Conservation (phyloP, 2,113 vertebrate species). For the Mugil cephalus region DNA sequence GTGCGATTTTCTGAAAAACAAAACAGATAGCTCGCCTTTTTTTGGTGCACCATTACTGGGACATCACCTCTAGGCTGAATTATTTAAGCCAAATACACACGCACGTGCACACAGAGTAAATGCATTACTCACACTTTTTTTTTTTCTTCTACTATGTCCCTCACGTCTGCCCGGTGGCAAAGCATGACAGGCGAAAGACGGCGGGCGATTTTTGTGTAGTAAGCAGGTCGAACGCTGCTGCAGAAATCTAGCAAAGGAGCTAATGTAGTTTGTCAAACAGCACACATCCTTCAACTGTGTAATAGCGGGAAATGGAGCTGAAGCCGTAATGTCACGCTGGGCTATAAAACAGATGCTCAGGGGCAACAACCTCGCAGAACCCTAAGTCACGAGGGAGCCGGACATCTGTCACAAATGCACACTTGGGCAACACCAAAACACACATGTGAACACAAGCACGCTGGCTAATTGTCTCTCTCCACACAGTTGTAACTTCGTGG, state of each 20-base stretch:
- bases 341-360: slow-evolving; percentile 55
- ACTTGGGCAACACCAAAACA: slow-evolving; percentile 27
- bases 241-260: slow-evolving; percentile 13
- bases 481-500: slow-evolving; percentile 66
- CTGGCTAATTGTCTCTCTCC: slow-evolving; percentile 60
- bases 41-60: slow-evolving; percentile 46
- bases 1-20: slow-evolving; percentile 42
- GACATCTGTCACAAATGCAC: slow-evolving; percentile 54
- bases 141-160: slow-evolving; percentile 1
- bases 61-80: slow-evolving; percentile 58
- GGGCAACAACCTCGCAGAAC: slow-evolving; percentile 46
- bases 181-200: slow-evolving; percentile 10
- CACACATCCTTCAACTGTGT: slow-evolving; percentile 44
- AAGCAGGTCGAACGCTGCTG: slow-evolving; percentile 21
- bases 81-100: slow-evolving; percentile 54
- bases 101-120: slow-evolving; percentile 27
- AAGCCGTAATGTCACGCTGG: slow-evolving; percentile 45
- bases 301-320: slow-evolving; percentile 58
- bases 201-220: slow-evolving; percentile 27
- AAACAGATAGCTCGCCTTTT: slow-evolving; percentile 4
- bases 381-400: slow-evolving; percentile 43
- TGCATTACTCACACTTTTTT: slow-evolving; percentile 42
- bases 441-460: slow-evolving; percentile 39
- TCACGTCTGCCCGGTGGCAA: slow-evolving; percentile 24
- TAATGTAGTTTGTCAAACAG: slow-evolving; percentile 46